Evolutionary conservation across 2,888 invertebrate species (phyloP).

Genomic region (Blera fallax): DNA sequence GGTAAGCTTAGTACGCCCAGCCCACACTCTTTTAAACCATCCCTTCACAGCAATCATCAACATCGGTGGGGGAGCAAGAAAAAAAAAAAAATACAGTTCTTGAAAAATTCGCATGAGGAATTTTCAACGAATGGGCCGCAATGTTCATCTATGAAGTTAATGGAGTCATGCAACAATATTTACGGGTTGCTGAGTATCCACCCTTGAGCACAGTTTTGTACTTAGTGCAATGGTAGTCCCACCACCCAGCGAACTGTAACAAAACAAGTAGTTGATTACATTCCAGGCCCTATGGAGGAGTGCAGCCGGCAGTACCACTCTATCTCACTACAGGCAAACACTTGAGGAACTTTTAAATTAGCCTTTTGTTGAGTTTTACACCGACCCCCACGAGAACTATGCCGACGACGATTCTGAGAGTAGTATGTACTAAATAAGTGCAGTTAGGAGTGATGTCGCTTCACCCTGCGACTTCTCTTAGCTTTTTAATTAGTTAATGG

Average conservation of each 20-base stretch:
- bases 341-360: conserved; percentile 67
- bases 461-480: background rate
- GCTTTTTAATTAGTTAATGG: conserved; percentile 69
- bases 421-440: conserved; percentile 12
- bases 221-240: background rate
- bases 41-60: conserved; percentile 7
- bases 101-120: conserved; percentile 61
- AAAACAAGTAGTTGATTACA: conserved; percentile 43
- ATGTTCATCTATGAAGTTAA: conserved; percentile 76
- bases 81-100: conserved; percentile 14
- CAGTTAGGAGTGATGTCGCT: background rate
- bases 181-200: conserved; percentile 75
- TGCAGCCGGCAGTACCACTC: conserved; percentile 52
- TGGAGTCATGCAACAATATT: conserved; percentile 81
- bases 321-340: conserved; percentile 54
- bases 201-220: conserved; percentile 47
- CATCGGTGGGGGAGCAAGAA: background rate
- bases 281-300: background rate
- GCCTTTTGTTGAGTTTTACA: conserved; percentile 57
- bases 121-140: conserved; percentile 52
- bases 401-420: conserved; percentile 23
- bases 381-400: conserved; percentile 35
- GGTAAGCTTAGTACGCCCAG: background rate
- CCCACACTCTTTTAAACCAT: background rate
- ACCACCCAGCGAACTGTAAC: conserved; percentile 24